phyloP scores from a whole-genome alignment of 2,797 vertebrate species.

The Hipposideros larvatus region DNA sequence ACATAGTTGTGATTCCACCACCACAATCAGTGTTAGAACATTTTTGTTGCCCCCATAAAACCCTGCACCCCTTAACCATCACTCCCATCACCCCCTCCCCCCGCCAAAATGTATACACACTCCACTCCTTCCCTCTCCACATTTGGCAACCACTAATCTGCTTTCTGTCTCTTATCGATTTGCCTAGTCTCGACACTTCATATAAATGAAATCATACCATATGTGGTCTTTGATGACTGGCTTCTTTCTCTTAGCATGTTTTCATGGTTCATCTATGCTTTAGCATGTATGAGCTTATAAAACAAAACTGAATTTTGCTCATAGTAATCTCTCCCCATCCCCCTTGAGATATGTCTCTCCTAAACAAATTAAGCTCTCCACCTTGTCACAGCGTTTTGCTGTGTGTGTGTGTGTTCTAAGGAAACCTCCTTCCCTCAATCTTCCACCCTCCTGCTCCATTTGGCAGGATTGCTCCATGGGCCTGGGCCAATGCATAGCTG shows the following conservation, averaged over 20 bases:
- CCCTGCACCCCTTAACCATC: background rate
- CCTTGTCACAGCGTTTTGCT: background rate
- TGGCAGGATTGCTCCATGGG: background rate
- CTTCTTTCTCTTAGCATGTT: conserved; percentile 10
- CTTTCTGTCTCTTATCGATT: background rate
- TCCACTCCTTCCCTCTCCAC: background rate
- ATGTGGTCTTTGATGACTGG: background rate
- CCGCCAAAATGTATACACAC: background rate
- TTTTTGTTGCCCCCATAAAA: background rate
- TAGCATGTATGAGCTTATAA: background rate
- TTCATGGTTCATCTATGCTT: background rate
- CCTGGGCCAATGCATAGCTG: background rate
- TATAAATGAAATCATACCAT: background rate
- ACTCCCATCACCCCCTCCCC: background rate
- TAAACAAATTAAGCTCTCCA: background rate
- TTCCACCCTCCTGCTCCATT: background rate
- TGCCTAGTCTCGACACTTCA: background rate
- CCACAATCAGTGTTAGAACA: background rate
- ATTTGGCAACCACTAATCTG: background rate
- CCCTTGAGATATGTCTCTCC: background rate
- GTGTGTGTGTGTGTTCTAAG: background rate
- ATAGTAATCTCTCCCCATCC: background rate
- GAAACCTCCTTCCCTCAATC: background rate
- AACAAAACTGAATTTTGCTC: conserved; percentile 9
- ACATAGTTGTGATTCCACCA: background rate